Percentiles rank a stretch among this genome's conserved stretches.
phyloP scores from a whole-genome alignment of 2,888 invertebrate genomes.

The Sinhomidia bicolor region DNA sequence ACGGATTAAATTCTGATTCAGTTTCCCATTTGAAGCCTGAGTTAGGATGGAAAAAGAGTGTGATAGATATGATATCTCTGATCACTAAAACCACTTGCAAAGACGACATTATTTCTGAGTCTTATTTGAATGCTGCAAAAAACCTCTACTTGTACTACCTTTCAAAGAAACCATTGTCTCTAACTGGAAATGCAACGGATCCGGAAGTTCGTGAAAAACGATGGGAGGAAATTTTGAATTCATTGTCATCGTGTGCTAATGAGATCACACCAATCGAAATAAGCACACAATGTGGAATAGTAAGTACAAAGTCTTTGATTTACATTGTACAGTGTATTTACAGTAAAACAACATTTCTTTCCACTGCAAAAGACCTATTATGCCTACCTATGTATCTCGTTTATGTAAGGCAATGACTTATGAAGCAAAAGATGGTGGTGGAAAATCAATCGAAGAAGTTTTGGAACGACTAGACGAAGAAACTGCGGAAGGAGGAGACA shows the following conservation, averaged over 20 bases:
- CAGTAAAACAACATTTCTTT: neutral
- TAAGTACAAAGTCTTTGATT: too few species aligned
- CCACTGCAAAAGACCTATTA: neutral
- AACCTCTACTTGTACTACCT: slow-evolving; percentile 64
- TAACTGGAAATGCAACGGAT: neutral
- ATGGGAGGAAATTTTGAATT: slow-evolving; percentile 52
- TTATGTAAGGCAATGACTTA: slow-evolving; percentile 47
- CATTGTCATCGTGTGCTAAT: slow-evolving; percentile 14
- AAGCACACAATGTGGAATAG: slow-evolving; percentile 15
- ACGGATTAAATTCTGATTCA: slow-evolving; percentile 45
- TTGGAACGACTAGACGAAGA: slow-evolving; percentile 54
- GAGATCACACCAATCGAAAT: neutral
- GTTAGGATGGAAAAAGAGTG: slow-evolving; percentile 58
- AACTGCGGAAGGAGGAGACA: neutral
- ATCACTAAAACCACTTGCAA: slow-evolving; percentile 60
- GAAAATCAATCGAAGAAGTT: neutral
- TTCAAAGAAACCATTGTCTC: neutral
- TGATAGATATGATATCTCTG: slow-evolving; percentile 54
- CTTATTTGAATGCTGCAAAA: slow-evolving; percentile 63
- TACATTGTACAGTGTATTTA: too few species aligned
- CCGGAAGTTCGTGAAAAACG: neutral
- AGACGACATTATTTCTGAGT: slow-evolving; percentile 51
- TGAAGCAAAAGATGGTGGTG: slow-evolving; percentile 3
- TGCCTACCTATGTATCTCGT: too few species aligned
- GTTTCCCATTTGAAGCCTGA: slow-evolving; percentile 23